Conservation (phyloP, 2,888 invertebrate species). For the Eugnorisma glareosa region DNA sequence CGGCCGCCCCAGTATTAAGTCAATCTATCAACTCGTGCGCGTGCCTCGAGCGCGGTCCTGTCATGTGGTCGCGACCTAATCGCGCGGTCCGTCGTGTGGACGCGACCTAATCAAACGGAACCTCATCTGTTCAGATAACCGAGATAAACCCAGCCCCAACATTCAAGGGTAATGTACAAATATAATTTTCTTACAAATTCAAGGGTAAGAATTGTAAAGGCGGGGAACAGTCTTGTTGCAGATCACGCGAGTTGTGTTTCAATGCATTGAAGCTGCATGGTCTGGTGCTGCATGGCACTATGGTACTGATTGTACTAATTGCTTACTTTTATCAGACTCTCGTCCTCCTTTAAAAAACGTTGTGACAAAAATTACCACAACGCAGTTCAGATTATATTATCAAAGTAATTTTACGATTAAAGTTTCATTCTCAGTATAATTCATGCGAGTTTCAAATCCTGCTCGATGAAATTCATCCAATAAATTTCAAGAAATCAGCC, state of each 20-base stretch:
- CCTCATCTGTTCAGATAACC: constrained; percentile 25
- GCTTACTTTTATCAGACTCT: neutral
- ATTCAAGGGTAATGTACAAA: constrained; percentile 37
- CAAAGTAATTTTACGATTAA: neutral
- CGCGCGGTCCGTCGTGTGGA: constrained; percentile 10
- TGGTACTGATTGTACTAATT: neutral
- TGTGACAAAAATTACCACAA: neutral
- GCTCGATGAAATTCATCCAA: neutral
- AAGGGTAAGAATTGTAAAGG: constrained; percentile 6
- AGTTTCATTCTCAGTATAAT: neutral
- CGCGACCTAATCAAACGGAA: constrained; percentile 41
- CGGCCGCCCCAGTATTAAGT: neutral
- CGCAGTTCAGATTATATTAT: neutral
- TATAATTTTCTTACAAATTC: constrained; percentile 43
- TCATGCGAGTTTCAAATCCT: neutral
- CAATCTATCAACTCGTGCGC: constrained; percentile 2
- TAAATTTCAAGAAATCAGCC: neutral
- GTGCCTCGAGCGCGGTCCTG: constrained; percentile 4
- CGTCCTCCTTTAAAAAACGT: neutral
- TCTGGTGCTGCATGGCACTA: neutral
- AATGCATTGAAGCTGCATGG: neutral
- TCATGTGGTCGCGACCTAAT: neutral
- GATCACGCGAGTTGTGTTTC: neutral
- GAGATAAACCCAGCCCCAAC: constrained; percentile 1
- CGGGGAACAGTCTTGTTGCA: constrained; percentile 6